phyloP scores from a whole-genome alignment of 1,140 invertebrate genomes.

The Plodia interpunctella region DNA sequence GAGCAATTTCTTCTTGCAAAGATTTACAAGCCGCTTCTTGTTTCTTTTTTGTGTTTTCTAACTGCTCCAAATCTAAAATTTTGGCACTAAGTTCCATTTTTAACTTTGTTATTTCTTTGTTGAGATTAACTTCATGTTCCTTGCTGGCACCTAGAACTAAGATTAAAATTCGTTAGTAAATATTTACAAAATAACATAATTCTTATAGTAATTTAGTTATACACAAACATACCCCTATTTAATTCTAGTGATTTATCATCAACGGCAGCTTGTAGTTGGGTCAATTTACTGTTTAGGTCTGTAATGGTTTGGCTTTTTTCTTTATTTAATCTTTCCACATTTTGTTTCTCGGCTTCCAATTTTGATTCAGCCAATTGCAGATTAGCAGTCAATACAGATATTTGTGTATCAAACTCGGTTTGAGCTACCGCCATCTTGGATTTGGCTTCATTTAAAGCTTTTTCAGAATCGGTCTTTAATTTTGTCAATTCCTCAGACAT shows the following conservation, averaged over 20 bases:
- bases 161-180: constrained; percentile 30
- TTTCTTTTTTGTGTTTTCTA: constrained; percentile 69
- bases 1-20: constrained; percentile 60
- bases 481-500: constrained; percentile 67
- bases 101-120: constrained; percentile 77
- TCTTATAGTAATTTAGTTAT: neutral
- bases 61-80: constrained; percentile 73
- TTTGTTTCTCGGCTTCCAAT: constrained; percentile 69
- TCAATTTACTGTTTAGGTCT: constrained; percentile 68
- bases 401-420: constrained; percentile 69
- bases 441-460: constrained; percentile 65
- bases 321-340: constrained; percentile 66
- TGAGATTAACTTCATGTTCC: constrained; percentile 70
- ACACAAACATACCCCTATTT: constrained; percentile 56
- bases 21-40: constrained; percentile 67
- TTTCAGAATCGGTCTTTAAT: constrained; percentile 67
- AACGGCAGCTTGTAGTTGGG: constrained; percentile 68
- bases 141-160: constrained; percentile 65
- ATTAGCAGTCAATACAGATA: constrained; percentile 64
- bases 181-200: neutral
- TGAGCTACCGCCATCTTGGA: constrained; percentile 68
- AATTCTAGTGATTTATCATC: constrained; percentile 71
- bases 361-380: constrained; percentile 69
- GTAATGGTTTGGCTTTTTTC: constrained; percentile 68
- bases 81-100: constrained; percentile 79